These are phyloP conservation scores for Melanotaenia nigrans DNA, from an alignment of 2,797 vertebrate genomes.

Conservation along the genomic window DNA sequence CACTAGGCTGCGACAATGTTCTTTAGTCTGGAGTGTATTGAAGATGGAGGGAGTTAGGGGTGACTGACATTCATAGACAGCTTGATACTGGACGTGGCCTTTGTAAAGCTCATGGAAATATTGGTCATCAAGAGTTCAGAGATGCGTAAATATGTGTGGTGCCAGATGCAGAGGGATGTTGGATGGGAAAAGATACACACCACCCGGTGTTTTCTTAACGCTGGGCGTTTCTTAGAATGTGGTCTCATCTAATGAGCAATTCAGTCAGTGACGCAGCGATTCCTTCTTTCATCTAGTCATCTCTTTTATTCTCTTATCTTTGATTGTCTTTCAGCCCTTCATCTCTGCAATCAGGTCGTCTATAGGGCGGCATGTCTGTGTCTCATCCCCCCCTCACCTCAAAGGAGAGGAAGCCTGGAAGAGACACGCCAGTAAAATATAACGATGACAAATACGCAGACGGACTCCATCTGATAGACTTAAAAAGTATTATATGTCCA, in stretches of 20 bases:
- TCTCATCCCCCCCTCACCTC: slow-evolving; percentile 56
- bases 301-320: slow-evolving; percentile 75
- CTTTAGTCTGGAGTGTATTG: slow-evolving; percentile 38
- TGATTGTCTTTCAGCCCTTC: slow-evolving; percentile 61
- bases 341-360: slow-evolving; percentile 70
- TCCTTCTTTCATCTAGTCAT: slow-evolving; percentile 67
- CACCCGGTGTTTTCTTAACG: slow-evolving; percentile 35
- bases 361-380: slow-evolving; percentile 48
- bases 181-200: slow-evolving; percentile 50
- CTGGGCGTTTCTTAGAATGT: slow-evolving; percentile 68
- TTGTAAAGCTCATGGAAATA: slow-evolving; percentile 34
- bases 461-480: slow-evolving; percentile 56
- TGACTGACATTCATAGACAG: slow-evolving; percentile 54
- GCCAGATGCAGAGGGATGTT: slow-evolving; percentile 50
- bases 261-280: slow-evolving; percentile 63
- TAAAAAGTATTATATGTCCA: slow-evolving; percentile 10
- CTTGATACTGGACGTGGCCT: slow-evolving; percentile 44
- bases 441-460: slow-evolving; percentile 64
- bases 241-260: slow-evolving; percentile 67
- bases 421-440: slow-evolving; percentile 51
- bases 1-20: slow-evolving; percentile 36
- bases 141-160: slow-evolving; percentile 23
- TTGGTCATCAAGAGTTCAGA: slow-evolving; percentile 57
- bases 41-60: slow-evolving; percentile 21
- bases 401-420: slow-evolving; percentile 71